These are phyloP conservation scores for Agapetus fuscipes DNA, from an alignment of 2,888 invertebrate species.

Conservation along the genomic window DNA sequence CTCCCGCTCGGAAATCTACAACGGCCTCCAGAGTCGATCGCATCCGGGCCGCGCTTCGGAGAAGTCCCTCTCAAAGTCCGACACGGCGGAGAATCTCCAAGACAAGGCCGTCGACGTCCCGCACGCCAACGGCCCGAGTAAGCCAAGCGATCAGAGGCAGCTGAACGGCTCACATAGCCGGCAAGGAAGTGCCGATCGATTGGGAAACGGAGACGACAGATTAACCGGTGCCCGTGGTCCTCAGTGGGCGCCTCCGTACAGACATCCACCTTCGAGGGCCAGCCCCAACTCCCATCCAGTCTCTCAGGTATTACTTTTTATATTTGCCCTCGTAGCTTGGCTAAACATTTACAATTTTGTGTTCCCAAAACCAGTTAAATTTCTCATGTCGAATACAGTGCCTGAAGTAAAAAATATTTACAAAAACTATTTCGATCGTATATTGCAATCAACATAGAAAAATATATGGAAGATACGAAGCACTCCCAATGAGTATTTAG, in stretches of 20 bases:
- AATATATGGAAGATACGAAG: too few relatives aligned
- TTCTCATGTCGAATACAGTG: too few relatives aligned
- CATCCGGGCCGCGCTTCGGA: constrained; percentile 41
- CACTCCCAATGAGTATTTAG: too few relatives aligned
- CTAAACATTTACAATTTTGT: too few relatives aligned
- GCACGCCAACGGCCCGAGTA: constrained; percentile 7
- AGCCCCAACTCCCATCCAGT: constrained; percentile 20
- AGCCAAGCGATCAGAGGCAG: constrained; percentile 2
- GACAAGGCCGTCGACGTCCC: constrained; percentile 23
- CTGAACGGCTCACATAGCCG: constrained; percentile 18
- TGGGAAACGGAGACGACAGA: constrained; percentile 16
- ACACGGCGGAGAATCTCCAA: constrained; percentile 36
- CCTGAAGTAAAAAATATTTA: too few relatives aligned
- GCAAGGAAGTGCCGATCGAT: constrained; percentile 16
- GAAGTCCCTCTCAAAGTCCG: constrained; percentile 38
- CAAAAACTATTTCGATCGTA: too few relatives aligned
- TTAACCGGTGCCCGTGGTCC: constrained; percentile 9
- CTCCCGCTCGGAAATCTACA: constrained; percentile 30
- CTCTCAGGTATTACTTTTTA: constrained; percentile 14
- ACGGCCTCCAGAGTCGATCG: constrained; percentile 35
- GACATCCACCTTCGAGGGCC: constrained; percentile 31
- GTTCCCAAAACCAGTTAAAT: too few relatives aligned
- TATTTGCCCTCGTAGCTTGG: too few relatives aligned
- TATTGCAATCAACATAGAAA: too few relatives aligned
- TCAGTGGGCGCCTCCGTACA: constrained; percentile 31